A percentile compares a stretch with the other conserved stretches of the same genome.
These are phyloP conservation scores for Trachelus troglodyta DNA, from an alignment of 2,888 invertebrate species.

Conservation along the genomic window DNA sequence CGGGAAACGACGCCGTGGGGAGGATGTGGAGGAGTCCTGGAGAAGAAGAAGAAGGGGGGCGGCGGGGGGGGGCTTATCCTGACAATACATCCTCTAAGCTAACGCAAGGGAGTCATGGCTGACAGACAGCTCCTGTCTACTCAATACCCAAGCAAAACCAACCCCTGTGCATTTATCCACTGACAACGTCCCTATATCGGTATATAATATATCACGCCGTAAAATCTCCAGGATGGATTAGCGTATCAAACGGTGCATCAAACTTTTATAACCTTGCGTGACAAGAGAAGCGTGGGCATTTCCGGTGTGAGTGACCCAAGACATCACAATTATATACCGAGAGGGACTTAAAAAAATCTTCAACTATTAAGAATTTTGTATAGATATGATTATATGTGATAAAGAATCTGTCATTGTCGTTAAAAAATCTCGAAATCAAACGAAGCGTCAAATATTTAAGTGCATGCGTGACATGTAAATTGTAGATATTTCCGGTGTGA, in stretches of 20 bases:
- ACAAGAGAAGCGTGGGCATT: background rate
- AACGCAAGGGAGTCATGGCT: conserved; percentile 37
- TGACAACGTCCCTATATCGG: conserved; percentile 7
- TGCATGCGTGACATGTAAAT: background rate
- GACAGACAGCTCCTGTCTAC: conserved; percentile 57
- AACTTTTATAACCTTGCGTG: background rate
- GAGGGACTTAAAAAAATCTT: background rate
- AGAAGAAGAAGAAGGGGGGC: conserved; percentile 28
- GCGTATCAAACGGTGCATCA: background rate
- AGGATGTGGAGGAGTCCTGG: conserved; percentile 24
- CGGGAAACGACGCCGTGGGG: conserved; percentile 20
- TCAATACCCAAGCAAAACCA: conserved; percentile 51
- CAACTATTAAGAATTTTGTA: background rate
- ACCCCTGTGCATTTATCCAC: conserved; percentile 21
- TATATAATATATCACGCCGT: background rate
- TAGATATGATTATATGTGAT: background rate
- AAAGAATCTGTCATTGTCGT: background rate
- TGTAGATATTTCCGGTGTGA: background rate
- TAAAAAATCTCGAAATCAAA: background rate
- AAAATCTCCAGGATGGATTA: background rate
- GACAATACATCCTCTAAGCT: conserved; percentile 54
- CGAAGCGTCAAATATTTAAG: background rate
- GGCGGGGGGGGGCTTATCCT: conserved; percentile 50
- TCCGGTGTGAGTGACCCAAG: background rate
- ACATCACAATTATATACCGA: background rate